Base-by-base conservation (phyloP, 2,888 invertebrate species). In the Arrhopalites spinosus region DNA sequence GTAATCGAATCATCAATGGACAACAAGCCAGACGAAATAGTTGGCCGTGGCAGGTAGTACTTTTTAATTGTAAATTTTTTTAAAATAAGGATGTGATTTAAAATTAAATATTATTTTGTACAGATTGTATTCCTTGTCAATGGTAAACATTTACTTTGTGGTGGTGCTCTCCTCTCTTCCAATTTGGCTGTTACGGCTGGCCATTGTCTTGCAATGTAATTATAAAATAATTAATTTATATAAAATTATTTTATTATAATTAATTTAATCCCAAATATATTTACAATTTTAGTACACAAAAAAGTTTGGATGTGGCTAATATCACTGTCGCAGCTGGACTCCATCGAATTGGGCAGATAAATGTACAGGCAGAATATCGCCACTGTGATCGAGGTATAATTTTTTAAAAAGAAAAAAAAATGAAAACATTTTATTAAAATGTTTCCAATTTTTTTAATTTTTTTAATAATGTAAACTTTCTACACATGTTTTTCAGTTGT, bases 11-110 rank as follows among this genome's bases (percentile, higher is more conserved):
- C 30, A 53, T 71, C n/a, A 71, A 71, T 29, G 71, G 71, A 20
- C 56, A 70, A 30, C 13, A 11, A n/a, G 70, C 59, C 27, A 68
- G 27, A 25, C 56, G 59, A 50, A 11, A 27, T 20, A 70, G 56
- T 70, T 59, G 70, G 59, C 59, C 71, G 17, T 71, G 71, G 71
- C 71, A 53, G 69, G 67, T 67, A 67, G 45, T 13, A 25, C n/a
- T 20, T 23, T 43, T 17, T 20, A 50, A 50, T 50, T 17, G 3
- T 50, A 50, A 15, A 36, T n/a, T 64, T 13, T 13, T 2, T 5
- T n/a, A 3, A 36, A 36, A 36, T 66, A 36, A 8, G 25, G 11
- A 29, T 56, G 20, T 56, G 20, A 23, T 29, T 25, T 29, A 3
- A 53, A 70, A 25, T 30, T 3, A 17, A 27, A 25, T n/a, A 29